Conservation (phyloP, 1,140 invertebrate genomes). For the Rhagoletis pomonella region DNA sequence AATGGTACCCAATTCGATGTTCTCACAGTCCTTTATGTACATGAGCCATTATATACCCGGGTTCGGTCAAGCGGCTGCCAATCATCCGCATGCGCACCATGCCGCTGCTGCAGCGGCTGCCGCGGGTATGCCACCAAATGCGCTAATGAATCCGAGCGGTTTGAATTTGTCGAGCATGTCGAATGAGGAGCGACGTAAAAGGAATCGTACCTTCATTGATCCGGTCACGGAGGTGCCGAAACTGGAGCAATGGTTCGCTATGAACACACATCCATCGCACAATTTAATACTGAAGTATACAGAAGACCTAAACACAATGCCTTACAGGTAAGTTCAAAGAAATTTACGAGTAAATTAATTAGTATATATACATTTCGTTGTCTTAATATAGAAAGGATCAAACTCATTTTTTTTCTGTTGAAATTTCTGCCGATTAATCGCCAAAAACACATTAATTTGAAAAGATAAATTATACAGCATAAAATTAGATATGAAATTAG, state of each 20-base stretch:
- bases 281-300: conserved; percentile 98
- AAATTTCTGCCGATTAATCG: no score
- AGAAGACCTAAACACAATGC: conserved; percentile 95
- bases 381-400: no score
- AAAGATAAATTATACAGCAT: no score
- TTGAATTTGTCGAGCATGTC: conserved; percentile 79
- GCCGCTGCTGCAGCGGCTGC: conserved; percentile 69
- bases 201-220: conserved; percentile 99
- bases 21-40: conserved; percentile 90
- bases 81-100: conserved; percentile 69
- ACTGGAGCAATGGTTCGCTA: conserved; percentile 97
- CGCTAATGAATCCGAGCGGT: conserved; percentile 74
- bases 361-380: no score
- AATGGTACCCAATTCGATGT: conserved; percentile 88
- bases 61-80: conserved; percentile 73
- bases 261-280: conserved; percentile 97
- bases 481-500: no score
- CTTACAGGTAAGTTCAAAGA: conserved; percentile 77
- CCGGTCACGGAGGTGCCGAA: conserved; percentile 97
- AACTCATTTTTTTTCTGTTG: no score
- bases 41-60: conserved; percentile 89
- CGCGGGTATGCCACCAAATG: conserved; percentile 67
- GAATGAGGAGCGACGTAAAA: conserved; percentile 89
- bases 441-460: no score
- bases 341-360: no score